phyloP scores from a whole-genome alignment of 2,888 invertebrate species.

The Dasysyrphus tricinctus region DNA sequence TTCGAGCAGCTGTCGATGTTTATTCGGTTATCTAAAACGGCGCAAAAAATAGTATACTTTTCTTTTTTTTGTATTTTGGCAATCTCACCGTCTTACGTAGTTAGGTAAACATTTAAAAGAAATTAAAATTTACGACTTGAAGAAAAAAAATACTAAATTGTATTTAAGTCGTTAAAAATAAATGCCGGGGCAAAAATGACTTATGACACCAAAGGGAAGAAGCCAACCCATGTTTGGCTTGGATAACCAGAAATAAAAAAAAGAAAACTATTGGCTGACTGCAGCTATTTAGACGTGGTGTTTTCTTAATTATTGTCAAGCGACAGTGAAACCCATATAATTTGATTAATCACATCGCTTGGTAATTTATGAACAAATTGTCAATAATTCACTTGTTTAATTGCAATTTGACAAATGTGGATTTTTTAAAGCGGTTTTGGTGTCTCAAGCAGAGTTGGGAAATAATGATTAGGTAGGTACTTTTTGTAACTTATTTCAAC shows the following conservation, averaged over 20 bases:
- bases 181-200: constrained; percentile 33
- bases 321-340: background rate
- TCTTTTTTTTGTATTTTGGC: constrained; percentile 22
- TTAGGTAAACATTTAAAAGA: constrained; percentile 45
- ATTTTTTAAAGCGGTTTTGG: no score
- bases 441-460: no score
- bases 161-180: constrained; percentile 12
- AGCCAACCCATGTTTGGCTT: constrained; percentile 32
- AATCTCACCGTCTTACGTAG: constrained; percentile 20
- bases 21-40: constrained; percentile 41
- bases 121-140: constrained; percentile 32
- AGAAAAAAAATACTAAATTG: constrained; percentile 16
- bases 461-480: no score
- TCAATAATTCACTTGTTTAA: no score
- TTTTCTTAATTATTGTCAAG: background rate
- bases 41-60: constrained; percentile 6
- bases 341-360: no score
- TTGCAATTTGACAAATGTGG: no score
- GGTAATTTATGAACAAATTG: no score
- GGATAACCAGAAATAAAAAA: constrained; percentile 1
- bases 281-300: constrained; percentile 53
- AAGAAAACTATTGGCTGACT: constrained; percentile 19
- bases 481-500: no score
- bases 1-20: constrained; percentile 64
- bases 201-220: constrained; percentile 45